Evolutionary conservation across 2,888 invertebrate genomes (phyloP), one percentile per base, ranked within the genome.

Genomic region (Pilophorus perplexus): DNA sequence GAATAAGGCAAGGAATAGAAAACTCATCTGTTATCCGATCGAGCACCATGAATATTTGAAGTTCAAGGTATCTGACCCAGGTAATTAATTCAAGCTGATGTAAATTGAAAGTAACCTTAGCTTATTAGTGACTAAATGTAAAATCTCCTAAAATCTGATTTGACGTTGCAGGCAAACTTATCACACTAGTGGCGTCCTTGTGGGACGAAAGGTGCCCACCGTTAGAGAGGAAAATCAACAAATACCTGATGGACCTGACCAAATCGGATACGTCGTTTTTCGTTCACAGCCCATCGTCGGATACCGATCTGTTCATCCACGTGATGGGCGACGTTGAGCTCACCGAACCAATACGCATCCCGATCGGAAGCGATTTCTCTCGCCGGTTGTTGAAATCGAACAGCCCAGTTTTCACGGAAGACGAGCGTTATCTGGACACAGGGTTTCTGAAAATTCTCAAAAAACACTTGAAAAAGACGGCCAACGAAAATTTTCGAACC

Each of bases 181-280:
- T 65, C 20, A 27, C 18, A 3, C 42, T 65, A 14, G 18, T 65
- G 10, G 22, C 48, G 12, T 25, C 38, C n/a, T 25, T 65, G 18
- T 42, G 42, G 38, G 65, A 65, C 16, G 55, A 54, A n/a, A 38
- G 18, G 5, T 48, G 52, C 48, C 44, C 54, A 2, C 54, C 65
- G 3, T n/a, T 65, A 20, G 65, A 65, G 28, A 12, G 18, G 8
- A 65, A 65, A 42, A 65, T 65, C 28, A 65, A 65, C 22, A 38
- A 54, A 54, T 65, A 55, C 27, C 23, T 62, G 3, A 46, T 22
- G 22, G 33, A 16, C 18, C 48, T 38, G 14, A 48, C 62, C 10
- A 38, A 23, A 20, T 46, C 62, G 2, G 50, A 22, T 18, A 5
- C 48, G 18, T 37, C 48, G 4, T 62, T 62, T 33, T 48, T 62